Base-by-base conservation (phyloP, 1,140 invertebrate species). In the Zaprionus kolodkinae region DNA sequence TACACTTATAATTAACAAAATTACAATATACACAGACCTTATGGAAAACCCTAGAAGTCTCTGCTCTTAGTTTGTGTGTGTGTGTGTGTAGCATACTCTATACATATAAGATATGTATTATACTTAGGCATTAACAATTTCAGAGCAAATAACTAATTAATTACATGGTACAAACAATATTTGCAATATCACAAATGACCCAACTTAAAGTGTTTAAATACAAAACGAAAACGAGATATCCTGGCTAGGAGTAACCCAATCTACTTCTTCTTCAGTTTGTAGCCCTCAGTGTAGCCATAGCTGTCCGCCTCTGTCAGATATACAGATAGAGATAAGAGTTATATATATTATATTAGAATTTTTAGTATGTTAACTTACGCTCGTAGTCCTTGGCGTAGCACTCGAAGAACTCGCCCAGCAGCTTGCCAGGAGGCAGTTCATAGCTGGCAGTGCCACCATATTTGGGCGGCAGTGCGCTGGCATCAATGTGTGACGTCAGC, bases 401-500 rank as follows among this genome's bases (percentile, higher is more conserved):
- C 50, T 92, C 92, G 38, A 95, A 90, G 81, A 94, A 93, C 13
- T 95, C 92, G 38, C 93, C 94, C 6, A 95, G 79, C 9, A 93
- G 59, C 40, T 93, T 76, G 10, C 94, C 93, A 36, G 94, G 93
- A 17, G 93, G 93, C 25, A 93, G 78, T 17, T 94, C 93, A 73
- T 94, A 89, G 6, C 94, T 92, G 30, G 94, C 81, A 4, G 94
- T 94, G 3, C 97, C 97, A 0, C 96, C 96, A 54, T 96, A 96
- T 73, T 94, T 94, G 1, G 92, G 92, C 0, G 96, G 96, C 45
- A 97, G 90, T 38, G 94, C 93, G 50, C 95, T 95, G 2, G 94
- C 92, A 36, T 95, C 94, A 43, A 97, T 94, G 64, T 95, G 93
- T 30, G 94, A 91, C 56, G 94, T 94, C 13, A 98, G 92, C 0